Evolutionary conservation across 2,888 invertebrate species (phyloP).

Genomic region (Pherbina coryleti): DNA sequence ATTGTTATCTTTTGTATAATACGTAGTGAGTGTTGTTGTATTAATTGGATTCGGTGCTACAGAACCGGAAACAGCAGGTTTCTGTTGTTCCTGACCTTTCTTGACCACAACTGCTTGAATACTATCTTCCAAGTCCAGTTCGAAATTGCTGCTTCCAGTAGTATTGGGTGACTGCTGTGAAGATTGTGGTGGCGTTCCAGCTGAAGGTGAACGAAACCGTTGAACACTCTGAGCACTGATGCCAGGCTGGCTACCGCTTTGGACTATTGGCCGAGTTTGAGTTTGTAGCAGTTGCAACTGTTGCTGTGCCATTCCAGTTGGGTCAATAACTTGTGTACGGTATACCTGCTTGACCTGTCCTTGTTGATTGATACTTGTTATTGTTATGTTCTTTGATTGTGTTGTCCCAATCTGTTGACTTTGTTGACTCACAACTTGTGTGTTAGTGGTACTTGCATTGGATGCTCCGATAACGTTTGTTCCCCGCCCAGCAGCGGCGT

Average conservation of each 20-base stretch:
- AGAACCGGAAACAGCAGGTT: slow-evolving; percentile 51
- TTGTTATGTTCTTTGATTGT: slow-evolving; percentile 45
- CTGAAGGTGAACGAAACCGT: slow-evolving; percentile 45
- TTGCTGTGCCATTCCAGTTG: slow-evolving; percentile 40
- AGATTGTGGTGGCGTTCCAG: slow-evolving; percentile 37
- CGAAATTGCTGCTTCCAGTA: slow-evolving; percentile 47
- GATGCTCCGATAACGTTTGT: slow-evolving; percentile 18
- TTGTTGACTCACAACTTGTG: slow-evolving; percentile 30
- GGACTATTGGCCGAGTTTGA: slow-evolving; percentile 46
- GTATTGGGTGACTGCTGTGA: slow-evolving; percentile 29
- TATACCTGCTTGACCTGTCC: slow-evolving; percentile 46
- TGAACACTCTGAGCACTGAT: slow-evolving; percentile 26
- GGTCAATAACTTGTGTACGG: slow-evolving; percentile 38
- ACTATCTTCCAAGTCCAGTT: slow-evolving; percentile 66
- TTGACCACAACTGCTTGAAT: slow-evolving; percentile 67
- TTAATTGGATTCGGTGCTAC: slow-evolving; percentile 44
- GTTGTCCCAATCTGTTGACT: slow-evolving; percentile 29
- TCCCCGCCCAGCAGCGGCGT: slow-evolving; percentile 43
- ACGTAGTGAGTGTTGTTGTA: slow-evolving; percentile 62
- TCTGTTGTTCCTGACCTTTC: slow-evolving; percentile 59
- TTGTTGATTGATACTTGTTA: slow-evolving; percentile 41
- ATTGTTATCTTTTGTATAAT: slow-evolving; percentile 54
- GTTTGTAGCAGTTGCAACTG: slow-evolving; percentile 52
- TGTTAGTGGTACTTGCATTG: slow-evolving; percentile 14
- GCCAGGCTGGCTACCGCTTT: slow-evolving; percentile 13